These are phyloP conservation scores for Unio delphinus DNA, from an alignment of 2,888 invertebrate species.

Conservation along the genomic window DNA sequence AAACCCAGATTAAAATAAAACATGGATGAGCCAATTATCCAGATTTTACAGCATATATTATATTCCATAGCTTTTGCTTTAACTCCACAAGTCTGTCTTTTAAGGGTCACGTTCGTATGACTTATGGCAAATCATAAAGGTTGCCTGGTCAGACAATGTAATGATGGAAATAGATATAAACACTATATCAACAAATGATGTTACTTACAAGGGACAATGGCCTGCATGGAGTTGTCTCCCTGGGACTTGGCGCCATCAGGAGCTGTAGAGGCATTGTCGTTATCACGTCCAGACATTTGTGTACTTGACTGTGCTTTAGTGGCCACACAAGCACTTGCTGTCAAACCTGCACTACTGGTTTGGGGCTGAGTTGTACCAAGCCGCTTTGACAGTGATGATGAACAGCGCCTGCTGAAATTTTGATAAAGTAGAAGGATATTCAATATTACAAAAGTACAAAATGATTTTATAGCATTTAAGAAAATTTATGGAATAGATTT, in stretches of 20 bases:
- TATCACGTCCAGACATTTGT: slow-evolving; percentile 51
- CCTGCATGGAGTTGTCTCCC: slow-evolving; percentile 22
- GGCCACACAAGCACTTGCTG: neutral
- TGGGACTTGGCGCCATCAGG: slow-evolving; percentile 25
- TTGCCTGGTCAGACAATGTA: neutral
- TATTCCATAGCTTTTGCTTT: no score
- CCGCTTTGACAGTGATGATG: slow-evolving; percentile 63
- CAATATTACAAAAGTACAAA: no score
- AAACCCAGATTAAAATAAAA: no score
- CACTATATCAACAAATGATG: neutral
- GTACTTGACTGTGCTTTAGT: slow-evolving; percentile 21
- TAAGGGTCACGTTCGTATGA: no score
- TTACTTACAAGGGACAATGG: slow-evolving; percentile 27
- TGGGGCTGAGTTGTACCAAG: slow-evolving; percentile 19
- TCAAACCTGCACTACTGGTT: neutral
- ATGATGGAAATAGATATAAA: slow-evolving; percentile 1
- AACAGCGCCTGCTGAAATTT: slow-evolving; percentile 59
- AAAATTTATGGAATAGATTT: neutral
- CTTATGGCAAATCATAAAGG: no score
- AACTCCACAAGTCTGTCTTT: no score
- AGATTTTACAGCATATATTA: no score
- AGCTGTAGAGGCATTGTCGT: slow-evolving; percentile 26
- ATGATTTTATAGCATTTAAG: no score
- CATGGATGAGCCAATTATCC: no score
- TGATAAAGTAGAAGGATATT: no score